Percentiles rank a stretch among this genome's conserved stretches.
Conservation (phyloP, 2,888 invertebrate species). For the Platerodrilus igneus region DNA sequence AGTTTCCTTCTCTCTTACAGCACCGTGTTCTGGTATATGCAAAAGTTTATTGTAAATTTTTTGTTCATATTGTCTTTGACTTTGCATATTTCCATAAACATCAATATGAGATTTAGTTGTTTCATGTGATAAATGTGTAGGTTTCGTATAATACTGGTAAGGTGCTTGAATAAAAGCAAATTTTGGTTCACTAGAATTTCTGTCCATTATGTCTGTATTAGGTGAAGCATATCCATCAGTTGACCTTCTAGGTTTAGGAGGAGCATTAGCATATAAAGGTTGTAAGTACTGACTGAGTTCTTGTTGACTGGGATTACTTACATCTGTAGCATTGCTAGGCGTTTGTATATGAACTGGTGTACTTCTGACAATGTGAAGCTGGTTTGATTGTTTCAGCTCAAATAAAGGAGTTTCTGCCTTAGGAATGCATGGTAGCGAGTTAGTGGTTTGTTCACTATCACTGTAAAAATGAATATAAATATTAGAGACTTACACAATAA, state of each 20-base stretch:
- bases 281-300: constrained; percentile 52
- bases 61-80: constrained; percentile 24
- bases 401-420: constrained; percentile 19
- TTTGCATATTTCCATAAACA: constrained; percentile 32
- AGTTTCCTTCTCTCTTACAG: constrained; percentile 30
- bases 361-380: constrained; percentile 24
- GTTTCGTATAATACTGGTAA: constrained; percentile 33
- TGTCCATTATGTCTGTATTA: constrained; percentile 58
- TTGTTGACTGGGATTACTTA: constrained; percentile 40
- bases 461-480: too few relatives aligned
- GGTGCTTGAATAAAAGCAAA: constrained; percentile 47
- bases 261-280: constrained; percentile 84
- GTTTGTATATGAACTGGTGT: constrained; percentile 39
- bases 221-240: constrained; percentile 74
- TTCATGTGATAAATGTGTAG: constrained; percentile 26
- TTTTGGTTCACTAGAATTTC: constrained; percentile 52
- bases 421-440: constrained; percentile 8
- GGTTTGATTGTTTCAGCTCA: constrained; percentile 14
- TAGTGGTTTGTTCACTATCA: constrained; percentile 16
- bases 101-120: constrained; percentile 41
- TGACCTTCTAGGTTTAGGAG: constrained; percentile 79
- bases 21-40: constrained; percentile 28
- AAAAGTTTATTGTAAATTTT: constrained; percentile 37
- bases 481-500: too few relatives aligned
- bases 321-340: constrained; percentile 39